Conservation (phyloP, 1,140 invertebrate genomes). For the Lineus longissimus region DNA sequence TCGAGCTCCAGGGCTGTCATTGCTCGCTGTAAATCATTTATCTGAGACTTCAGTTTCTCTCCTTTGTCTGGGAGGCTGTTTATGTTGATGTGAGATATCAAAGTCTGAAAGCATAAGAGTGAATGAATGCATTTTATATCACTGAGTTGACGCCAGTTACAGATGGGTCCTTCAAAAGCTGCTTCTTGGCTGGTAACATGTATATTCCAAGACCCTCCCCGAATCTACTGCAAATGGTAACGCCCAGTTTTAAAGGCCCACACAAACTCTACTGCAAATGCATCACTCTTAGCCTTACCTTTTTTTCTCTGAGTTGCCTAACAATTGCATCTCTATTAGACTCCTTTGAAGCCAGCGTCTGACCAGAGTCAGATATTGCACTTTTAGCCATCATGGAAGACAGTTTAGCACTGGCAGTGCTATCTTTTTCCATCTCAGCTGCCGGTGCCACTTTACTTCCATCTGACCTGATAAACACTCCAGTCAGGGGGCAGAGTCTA, state of each 20-base stretch:
- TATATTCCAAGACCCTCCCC: too few relatives aligned
- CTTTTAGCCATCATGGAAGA: neutral
- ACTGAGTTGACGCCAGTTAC: too few relatives aligned
- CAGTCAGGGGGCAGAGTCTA: too few relatives aligned
- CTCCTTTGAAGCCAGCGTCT: neutral
- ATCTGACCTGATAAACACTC: too few relatives aligned
- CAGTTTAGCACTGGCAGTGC: too few relatives aligned
- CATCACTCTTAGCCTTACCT: neutral
- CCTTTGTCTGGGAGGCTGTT: constrained; percentile 39
- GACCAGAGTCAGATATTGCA: neutral
- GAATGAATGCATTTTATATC: neutral
- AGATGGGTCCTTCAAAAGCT: too few relatives aligned
- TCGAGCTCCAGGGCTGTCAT: constrained; percentile 11
- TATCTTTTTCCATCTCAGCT: too few relatives aligned
- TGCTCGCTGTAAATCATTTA: constrained; percentile 29
- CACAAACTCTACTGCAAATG: neutral
- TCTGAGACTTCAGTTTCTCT: constrained; percentile 30
- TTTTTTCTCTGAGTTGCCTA: constrained; percentile 8
- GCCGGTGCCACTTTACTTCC: too few relatives aligned
- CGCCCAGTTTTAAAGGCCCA: neutral
- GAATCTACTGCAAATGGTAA: neutral
- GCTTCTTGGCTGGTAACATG: too few relatives aligned
- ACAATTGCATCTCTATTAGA: constrained; percentile 24
- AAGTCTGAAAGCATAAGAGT: constrained; percentile 19
- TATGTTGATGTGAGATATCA: constrained; percentile 29